A percentile compares a stretch with the other conserved stretches of the same genome.
These are phyloP conservation scores for Drosophila ambigua DNA, from an alignment of 1,140 invertebrate genomes.

Conservation along the genomic window DNA sequence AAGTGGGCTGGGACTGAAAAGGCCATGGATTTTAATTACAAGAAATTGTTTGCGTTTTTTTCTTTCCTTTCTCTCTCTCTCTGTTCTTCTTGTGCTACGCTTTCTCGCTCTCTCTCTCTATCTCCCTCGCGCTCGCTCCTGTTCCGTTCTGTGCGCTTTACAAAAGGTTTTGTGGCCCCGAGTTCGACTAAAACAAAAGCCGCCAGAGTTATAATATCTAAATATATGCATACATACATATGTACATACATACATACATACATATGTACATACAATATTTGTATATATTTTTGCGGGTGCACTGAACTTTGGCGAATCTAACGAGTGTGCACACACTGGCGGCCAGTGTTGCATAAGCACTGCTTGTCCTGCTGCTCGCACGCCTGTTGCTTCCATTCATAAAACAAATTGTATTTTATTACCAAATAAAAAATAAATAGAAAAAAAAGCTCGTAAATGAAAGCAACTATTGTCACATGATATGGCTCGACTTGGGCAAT, in stretches of 20 bases:
- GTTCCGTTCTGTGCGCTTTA: slow-evolving; percentile 8
- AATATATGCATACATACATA: neutral
- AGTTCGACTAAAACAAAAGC: slow-evolving; percentile 48
- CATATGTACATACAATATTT: neutral
- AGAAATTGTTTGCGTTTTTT: slow-evolving; percentile 77
- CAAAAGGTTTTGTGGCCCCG: slow-evolving; percentile 37
- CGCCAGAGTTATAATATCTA: slow-evolving; percentile 32
- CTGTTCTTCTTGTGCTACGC: neutral
- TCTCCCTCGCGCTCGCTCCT: neutral
- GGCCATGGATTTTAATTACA: slow-evolving; percentile 81
- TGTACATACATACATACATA: neutral
- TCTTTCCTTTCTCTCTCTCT: slow-evolving; percentile 19
- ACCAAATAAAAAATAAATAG: slow-evolving; percentile 34
- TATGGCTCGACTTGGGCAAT: slow-evolving; percentile 50
- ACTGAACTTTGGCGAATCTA: slow-evolving; percentile 10
- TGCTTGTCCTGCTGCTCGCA: neutral
- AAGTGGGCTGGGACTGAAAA: slow-evolving; percentile 57
- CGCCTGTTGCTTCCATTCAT: slow-evolving; percentile 39
- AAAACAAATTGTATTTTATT: slow-evolving; percentile 76
- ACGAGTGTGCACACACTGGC: neutral
- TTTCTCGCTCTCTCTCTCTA: neutral
- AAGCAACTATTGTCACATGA: slow-evolving; percentile 77
- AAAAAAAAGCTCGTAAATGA: slow-evolving; percentile 33
- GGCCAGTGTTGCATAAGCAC: neutral
- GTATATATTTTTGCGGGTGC: neutral